Conservation (phyloP, 2,797 vertebrate species). For the Paramormyrops hopkinsi region DNA sequence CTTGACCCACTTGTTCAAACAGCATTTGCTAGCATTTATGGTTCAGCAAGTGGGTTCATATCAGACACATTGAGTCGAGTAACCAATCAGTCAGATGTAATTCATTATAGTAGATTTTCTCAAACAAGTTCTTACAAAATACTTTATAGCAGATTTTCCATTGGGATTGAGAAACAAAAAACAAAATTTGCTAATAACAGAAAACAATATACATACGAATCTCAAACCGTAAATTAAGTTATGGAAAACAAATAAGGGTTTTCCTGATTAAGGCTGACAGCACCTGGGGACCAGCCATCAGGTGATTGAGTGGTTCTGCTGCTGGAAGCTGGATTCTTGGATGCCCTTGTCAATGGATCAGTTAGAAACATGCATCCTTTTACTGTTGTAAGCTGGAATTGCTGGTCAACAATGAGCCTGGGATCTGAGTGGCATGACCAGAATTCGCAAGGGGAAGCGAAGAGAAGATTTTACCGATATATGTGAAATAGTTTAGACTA, state of each 20-base stretch:
- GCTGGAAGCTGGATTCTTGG: not conserved
- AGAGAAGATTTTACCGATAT: not conserved
- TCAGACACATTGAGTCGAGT: not conserved
- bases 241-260: not conserved
- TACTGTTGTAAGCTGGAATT: not conserved
- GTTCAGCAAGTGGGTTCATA: not conserved
- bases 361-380: not conserved
- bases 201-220: not conserved
- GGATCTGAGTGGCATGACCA: not conserved
- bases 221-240: not conserved
- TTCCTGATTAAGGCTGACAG: slow-evolving; percentile 1
- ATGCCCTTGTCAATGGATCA: not conserved
- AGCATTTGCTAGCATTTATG: not conserved
- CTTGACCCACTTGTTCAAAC: not conserved
- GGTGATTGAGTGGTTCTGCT: not conserved
- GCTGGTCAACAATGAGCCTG: not conserved
- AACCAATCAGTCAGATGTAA: not conserved
- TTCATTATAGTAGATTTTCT: not conserved
- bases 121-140: not conserved
- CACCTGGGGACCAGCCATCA: not conserved
- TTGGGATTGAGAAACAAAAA: not conserved
- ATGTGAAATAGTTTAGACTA: not conserved
- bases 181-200: not conserved
- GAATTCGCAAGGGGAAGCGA: not conserved
- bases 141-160: not conserved